Percentiles rank a stretch among this genome's conserved stretches.
phyloP scores from a whole-genome alignment of 37 sponge, comb jelly and placozoan genomes.

The Aplysina aerophoba region DNA sequence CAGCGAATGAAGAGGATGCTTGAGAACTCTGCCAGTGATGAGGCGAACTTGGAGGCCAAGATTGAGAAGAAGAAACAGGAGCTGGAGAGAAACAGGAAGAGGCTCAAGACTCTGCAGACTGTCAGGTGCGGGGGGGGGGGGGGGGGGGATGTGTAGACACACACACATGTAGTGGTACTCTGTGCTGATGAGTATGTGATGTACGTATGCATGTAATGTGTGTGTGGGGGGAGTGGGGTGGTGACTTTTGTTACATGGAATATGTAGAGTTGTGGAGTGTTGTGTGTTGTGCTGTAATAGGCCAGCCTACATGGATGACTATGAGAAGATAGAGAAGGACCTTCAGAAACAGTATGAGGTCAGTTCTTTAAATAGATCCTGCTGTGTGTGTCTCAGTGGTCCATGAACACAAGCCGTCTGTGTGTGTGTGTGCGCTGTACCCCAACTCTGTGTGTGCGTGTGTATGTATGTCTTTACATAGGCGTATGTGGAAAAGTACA shows the following conservation, averaged over 20 bases:
- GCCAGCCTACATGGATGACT: constrained; percentile 99
- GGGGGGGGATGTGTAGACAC: no score
- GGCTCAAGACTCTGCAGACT: constrained; percentile 86
- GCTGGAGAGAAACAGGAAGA: constrained; percentile 91
- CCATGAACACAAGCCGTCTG: background rate
- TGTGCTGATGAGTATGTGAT: no score
- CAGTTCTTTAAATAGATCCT: background rate
- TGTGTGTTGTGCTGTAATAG: constrained; percentile 31
- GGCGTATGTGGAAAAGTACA: constrained; percentile 88
- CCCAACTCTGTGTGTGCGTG: background rate
- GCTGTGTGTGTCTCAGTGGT: background rate
- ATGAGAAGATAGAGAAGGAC: constrained; percentile 90
- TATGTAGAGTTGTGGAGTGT: no score
- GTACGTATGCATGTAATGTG: no score
- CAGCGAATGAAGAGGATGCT: constrained; percentile 73
- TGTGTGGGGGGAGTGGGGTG: background rate
- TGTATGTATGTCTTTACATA: constrained; percentile 21
- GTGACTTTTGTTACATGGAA: background rate
- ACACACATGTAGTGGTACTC: no score
- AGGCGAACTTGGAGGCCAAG: constrained; percentile 89
- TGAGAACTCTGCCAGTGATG: constrained; percentile 92
- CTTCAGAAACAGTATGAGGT: constrained; percentile 84
- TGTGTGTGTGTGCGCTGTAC: no score
- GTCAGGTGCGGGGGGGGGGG: constrained; percentile 56
- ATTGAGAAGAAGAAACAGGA: constrained; percentile 96